These are phyloP conservation scores for Drosophila orosa DNA, from an alignment of 1,140 invertebrate species.

Conservation along the genomic window DNA sequence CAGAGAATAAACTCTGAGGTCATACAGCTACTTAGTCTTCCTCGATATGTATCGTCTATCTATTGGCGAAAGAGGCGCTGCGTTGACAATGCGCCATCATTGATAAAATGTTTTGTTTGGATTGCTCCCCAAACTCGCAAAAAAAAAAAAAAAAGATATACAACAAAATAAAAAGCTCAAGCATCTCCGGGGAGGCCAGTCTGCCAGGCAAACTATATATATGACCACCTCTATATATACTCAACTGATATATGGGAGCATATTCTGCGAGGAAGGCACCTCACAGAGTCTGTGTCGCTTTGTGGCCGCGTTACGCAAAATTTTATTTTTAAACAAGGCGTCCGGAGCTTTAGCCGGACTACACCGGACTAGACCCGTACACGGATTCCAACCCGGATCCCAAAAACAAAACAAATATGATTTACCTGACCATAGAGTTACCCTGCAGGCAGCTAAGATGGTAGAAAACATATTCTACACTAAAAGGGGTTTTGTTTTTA, in stretches of 20 bases:
- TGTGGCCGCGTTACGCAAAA: slow-evolving; percentile 76
- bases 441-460: neutral
- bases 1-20: slow-evolving; percentile 67
- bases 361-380: slow-evolving; percentile 58
- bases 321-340: slow-evolving; percentile 79
- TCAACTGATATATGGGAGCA: slow-evolving; percentile 43
- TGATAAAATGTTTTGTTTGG: slow-evolving; percentile 68
- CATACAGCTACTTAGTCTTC: slow-evolving; percentile 56
- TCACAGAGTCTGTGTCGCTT: slow-evolving; percentile 49
- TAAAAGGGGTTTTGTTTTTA: neutral
- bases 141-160: slow-evolving; percentile 16
- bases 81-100: slow-evolving; percentile 57
- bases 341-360: slow-evolving; percentile 65
- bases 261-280: neutral
- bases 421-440: neutral
- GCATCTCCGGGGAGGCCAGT: slow-evolving; percentile 73
- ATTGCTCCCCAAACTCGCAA: slow-evolving; percentile 24
- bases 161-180: slow-evolving; percentile 13
- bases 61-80: slow-evolving; percentile 17
- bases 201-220: slow-evolving; percentile 52
- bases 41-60: slow-evolving; percentile 10
- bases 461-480: neutral
- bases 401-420: slow-evolving; percentile 15
- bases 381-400: slow-evolving; percentile 15
- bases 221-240: slow-evolving; percentile 28